These are phyloP conservation scores for Heliocidaris tuberculata DNA, from an alignment of 35 echinoderm and acorn worm genomes.

Conservation along the genomic window DNA sequence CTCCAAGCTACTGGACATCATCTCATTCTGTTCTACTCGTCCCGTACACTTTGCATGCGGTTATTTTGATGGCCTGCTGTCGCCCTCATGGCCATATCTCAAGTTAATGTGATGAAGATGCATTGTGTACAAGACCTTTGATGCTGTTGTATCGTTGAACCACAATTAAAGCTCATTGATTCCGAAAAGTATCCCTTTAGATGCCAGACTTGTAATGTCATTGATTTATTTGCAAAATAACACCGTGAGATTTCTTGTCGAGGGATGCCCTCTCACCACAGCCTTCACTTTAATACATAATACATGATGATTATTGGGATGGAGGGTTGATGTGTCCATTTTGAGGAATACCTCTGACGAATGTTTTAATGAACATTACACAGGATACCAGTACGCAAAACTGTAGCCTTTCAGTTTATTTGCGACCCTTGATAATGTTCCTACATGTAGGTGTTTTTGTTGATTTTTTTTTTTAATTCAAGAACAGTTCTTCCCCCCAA, in stretches of 20 bases:
- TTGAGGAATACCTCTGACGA: neutral
- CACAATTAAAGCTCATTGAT: constrained; percentile 2
- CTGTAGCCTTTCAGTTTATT: no score
- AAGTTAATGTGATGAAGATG: neutral
- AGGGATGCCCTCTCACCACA: neutral
- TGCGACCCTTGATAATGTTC: no score
- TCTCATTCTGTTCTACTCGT: neutral
- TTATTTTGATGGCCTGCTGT: neutral
- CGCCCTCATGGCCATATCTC: neutral
- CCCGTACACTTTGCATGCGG: neutral
- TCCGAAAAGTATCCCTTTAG: neutral
- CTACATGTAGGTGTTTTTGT: no score
- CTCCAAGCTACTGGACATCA: neutral
- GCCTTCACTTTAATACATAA: neutral
- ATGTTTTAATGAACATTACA: no score
- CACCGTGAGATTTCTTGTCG: neutral
- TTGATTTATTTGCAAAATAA: constrained; percentile 19
- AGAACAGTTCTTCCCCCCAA: no score
- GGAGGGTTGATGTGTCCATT: neutral
- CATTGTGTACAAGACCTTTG: neutral
- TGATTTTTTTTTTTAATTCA: no score
- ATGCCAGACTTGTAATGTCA: neutral
- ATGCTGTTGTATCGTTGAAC: neutral
- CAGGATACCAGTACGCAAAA: no score
- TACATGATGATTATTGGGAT: neutral